Conservation (phyloP, 2,888 invertebrate genomes). For the Meghimatium bilineatum region DNA sequence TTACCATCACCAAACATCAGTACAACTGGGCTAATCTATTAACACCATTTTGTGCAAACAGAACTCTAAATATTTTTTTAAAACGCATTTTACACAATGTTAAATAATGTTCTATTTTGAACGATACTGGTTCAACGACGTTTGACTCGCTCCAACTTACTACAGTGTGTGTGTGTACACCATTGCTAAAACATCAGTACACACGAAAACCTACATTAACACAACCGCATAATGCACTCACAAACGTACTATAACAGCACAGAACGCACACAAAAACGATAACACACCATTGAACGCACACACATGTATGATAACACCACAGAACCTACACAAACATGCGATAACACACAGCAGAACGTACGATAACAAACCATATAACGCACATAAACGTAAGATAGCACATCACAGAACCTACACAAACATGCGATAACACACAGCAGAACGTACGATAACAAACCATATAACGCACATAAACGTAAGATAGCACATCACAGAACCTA, state of each 20-base stretch:
- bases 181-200: no score
- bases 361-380: no score
- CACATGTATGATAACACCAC: not conserved
- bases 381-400: not conserved
- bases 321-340: not conserved
- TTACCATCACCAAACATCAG: not conserved
- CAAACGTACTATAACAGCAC: not conserved
- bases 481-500: not conserved
- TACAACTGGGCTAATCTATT: not conserved
- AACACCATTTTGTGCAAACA: not conserved
- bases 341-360: not conserved
- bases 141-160: not conserved
- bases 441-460: not conserved
- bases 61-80: not conserved
- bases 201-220: no score
- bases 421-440: not conserved
- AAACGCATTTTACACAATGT: not conserved
- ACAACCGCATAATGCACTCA: not conserved
- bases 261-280: not conserved
- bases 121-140: not conserved
- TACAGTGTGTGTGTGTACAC: no score
- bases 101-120: not conserved
- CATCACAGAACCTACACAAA: not conserved
- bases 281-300: not conserved
- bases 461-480: not conserved